These are phyloP conservation scores for Crotalus horridus DNA, from an alignment of 2,113 vertebrate genomes.

Conservation along the genomic window DNA sequence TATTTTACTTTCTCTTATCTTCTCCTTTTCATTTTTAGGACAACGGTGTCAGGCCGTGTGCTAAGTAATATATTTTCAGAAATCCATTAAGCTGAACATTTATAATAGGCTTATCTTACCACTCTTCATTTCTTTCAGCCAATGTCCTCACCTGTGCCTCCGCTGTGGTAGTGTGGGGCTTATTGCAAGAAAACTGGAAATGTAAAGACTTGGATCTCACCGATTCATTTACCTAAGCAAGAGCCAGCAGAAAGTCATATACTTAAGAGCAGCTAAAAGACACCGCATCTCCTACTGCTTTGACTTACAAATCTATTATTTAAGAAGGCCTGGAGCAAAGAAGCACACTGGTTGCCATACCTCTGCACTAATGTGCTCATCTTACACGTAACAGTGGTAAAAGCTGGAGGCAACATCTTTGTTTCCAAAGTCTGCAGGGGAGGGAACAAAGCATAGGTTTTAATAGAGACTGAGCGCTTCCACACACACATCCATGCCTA, in stretches of 20 bases:
- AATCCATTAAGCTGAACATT: constrained; percentile 47
- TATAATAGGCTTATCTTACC: constrained; percentile 72
- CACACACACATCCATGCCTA: not conserved
- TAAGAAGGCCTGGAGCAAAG: constrained; percentile 72
- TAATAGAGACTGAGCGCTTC: constrained; percentile 27
- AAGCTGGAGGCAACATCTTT: constrained; percentile 60
- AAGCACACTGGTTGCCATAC: constrained; percentile 53
- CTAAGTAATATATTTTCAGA: constrained; percentile 35
- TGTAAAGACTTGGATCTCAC: constrained; percentile 64
- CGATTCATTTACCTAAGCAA: constrained; percentile 71
- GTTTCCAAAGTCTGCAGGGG: constrained; percentile 62
- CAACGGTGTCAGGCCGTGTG: constrained; percentile 28
- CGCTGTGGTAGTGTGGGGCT: constrained; percentile 53
- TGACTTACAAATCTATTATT: constrained; percentile 90
- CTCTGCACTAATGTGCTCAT: constrained; percentile 65
- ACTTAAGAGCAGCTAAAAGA: constrained; percentile 71
- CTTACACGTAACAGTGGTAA: constrained; percentile 67
- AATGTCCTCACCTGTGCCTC: constrained; percentile 57
- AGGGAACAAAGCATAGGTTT: constrained; percentile 48
- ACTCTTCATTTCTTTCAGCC: constrained; percentile 49
- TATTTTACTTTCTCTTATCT: constrained; percentile 52
- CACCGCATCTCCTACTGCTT: constrained; percentile 79
- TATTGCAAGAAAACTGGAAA: constrained; percentile 60
- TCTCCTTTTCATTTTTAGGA: constrained; percentile 52
- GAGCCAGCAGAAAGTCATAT: constrained; percentile 69